A percentile compares a stretch with the other conserved stretches of the same genome.
These are phyloP conservation scores for Rhagoletis zephyria DNA, from an alignment of 1,140 invertebrate species.

Conservation along the genomic window DNA sequence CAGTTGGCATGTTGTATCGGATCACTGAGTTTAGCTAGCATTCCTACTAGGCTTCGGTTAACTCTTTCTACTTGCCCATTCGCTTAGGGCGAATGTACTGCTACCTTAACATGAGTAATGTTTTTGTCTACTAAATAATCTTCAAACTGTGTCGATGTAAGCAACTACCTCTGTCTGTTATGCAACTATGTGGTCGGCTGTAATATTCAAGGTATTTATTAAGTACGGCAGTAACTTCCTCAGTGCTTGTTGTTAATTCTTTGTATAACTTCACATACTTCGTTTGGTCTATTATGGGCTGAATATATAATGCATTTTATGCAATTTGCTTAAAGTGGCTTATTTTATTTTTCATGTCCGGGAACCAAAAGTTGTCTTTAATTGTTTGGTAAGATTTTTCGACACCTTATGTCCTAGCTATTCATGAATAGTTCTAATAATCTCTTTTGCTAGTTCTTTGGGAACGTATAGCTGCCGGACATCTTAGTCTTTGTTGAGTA, in stretches of 20 bases:
- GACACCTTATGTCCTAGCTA: too few relatives aligned
- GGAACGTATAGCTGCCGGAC: too few relatives aligned
- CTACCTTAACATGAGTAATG: too few relatives aligned
- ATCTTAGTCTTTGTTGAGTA: too few relatives aligned
- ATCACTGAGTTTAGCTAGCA: conserved; percentile 45
- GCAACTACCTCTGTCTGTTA: conserved; percentile 29
- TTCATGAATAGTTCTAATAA: too few relatives aligned
- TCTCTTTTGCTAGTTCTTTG: too few relatives aligned
- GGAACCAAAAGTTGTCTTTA: too few relatives aligned
- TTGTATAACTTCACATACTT: not conserved
- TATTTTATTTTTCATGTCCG: too few relatives aligned
- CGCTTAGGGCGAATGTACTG: not conserved
- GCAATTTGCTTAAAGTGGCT: too few relatives aligned
- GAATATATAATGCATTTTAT: too few relatives aligned
- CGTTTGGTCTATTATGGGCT: not conserved
- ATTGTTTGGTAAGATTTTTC: too few relatives aligned
- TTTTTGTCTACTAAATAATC: not conserved
- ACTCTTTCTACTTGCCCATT: conserved; percentile 32
- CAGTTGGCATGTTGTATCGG: conserved; percentile 45
- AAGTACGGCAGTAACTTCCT: not conserved
- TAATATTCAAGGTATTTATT: conserved; percentile 37
- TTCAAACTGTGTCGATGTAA: conserved; percentile 26
- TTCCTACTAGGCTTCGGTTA: not conserved
- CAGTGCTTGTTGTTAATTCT: too few relatives aligned
- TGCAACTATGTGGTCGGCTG: conserved; percentile 9